Percentiles rank a stretch among this genome's conserved stretches.
phyloP scores from a whole-genome alignment of 2,797 vertebrate species.

The Siniperca scherzeri region DNA sequence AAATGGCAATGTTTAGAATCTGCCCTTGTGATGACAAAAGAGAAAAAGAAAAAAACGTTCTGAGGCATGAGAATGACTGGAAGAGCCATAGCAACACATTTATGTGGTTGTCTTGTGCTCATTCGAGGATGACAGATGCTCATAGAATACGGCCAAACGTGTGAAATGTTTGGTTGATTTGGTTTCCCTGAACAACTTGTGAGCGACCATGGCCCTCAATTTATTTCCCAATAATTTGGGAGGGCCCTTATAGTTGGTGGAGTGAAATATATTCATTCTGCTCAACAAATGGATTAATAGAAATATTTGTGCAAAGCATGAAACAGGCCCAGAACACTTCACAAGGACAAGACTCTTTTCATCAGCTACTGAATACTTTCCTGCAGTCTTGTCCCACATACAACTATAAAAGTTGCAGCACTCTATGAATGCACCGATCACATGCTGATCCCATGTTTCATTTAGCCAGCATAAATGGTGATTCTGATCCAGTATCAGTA shows the following conservation, averaged over 20 bases:
- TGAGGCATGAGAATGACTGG: neutral
- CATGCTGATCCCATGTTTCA: neutral
- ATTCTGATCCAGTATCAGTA: neutral
- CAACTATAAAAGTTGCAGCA: neutral
- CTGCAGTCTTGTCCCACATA: neutral
- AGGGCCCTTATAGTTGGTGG: constrained; percentile 1
- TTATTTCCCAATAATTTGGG: neutral
- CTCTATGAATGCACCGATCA: neutral
- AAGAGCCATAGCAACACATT: too few relatives aligned
- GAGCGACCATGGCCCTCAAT: neutral
- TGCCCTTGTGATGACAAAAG: too few relatives aligned
- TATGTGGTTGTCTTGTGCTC: too few relatives aligned
- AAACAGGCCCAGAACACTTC: neutral
- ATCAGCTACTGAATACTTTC: neutral
- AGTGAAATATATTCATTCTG: neutral
- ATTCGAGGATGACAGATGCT: too few relatives aligned
- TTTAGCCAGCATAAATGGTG: neutral
- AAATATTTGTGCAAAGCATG: constrained; percentile 6
- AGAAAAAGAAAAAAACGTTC: neutral
- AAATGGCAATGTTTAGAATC: neutral
- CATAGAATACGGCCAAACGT: too few relatives aligned
- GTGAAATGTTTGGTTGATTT: neutral
- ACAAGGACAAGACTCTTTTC: neutral
- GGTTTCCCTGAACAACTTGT: neutral
- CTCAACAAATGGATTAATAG: neutral